phyloP scores from a whole-genome alignment of 2,888 invertebrate genomes.

The Eupithecia subumbrata region DNA sequence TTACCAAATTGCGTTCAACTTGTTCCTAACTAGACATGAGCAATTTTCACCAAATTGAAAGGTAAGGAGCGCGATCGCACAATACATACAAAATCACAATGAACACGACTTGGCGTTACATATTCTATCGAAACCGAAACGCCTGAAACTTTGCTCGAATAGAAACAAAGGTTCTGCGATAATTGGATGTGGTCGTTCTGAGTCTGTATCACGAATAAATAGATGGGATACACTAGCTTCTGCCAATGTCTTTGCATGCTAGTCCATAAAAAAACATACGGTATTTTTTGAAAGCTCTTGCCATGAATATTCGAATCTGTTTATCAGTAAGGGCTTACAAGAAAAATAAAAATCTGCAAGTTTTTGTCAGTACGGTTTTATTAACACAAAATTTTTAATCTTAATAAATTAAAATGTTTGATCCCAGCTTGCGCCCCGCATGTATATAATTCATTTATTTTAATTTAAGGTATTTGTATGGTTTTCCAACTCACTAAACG shows the following conservation, averaged over 20 bases:
- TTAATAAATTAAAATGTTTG: too few species aligned
- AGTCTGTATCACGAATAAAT: conserved; percentile 14
- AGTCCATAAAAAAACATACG: too few species aligned
- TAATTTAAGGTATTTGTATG: too few species aligned
- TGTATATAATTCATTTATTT: too few species aligned
- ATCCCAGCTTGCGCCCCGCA: too few species aligned
- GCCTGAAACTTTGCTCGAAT: conserved; percentile 57
- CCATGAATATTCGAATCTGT: too few species aligned
- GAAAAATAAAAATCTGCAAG: too few species aligned
- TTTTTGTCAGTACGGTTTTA: too few species aligned
- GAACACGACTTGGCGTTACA: conserved; percentile 53
- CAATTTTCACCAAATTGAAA: conserved; percentile 40
- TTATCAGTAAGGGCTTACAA: too few species aligned
- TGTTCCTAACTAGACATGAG: conserved; percentile 28
- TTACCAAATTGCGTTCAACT: conserved; percentile 15
- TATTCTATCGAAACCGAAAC: conserved; percentile 59
- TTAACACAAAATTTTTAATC: too few species aligned
- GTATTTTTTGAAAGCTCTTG: too few species aligned
- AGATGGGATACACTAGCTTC: background rate
- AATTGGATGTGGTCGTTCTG: conserved; percentile 81
- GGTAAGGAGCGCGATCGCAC: conserved; percentile 47
- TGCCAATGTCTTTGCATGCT: background rate
- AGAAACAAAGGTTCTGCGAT: conserved; percentile 80
- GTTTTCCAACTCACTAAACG: background rate
- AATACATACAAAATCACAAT: conserved; percentile 52